phyloP scores from a whole-genome alignment of 1,140 invertebrate species.

The Rhynchophorus ferrugineus region DNA sequence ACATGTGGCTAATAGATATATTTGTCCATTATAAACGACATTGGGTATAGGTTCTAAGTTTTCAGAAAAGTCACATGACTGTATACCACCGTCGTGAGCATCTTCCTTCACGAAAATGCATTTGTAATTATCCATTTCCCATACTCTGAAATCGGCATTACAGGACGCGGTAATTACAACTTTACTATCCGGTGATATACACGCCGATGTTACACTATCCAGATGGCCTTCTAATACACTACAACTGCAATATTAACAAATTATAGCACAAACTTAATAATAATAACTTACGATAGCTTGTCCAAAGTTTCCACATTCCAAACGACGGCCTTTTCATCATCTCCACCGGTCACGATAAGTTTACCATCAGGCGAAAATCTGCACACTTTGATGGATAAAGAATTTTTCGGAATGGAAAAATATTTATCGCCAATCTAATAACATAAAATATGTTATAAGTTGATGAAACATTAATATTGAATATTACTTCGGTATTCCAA shows the following conservation, averaged over 20 bases:
- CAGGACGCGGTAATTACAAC: slow-evolving; percentile 57
- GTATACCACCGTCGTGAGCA: slow-evolving; percentile 65
- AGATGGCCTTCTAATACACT: slow-evolving; percentile 48
- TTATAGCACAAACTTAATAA: not conserved
- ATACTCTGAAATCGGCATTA: slow-evolving; percentile 56
- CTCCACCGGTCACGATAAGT: slow-evolving; percentile 59
- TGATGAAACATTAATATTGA: not conserved
- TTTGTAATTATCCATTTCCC: slow-evolving; percentile 41
- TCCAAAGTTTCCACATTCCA: slow-evolving; percentile 54
- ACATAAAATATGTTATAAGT: not conserved
- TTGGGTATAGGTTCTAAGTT: slow-evolving; percentile 40
- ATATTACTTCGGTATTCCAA: slow-evolving; percentile 53
- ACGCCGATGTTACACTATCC: slow-evolving; percentile 53
- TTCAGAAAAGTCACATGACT: slow-evolving; percentile 57
- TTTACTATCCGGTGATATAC: slow-evolving; percentile 57
- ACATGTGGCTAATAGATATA: slow-evolving; percentile 57
- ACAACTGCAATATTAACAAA: slow-evolving; percentile 2
- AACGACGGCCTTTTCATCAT: slow-evolving; percentile 62
- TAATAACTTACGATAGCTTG: slow-evolving; percentile 40
- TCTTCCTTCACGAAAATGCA: slow-evolving; percentile 42
- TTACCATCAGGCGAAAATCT: slow-evolving; percentile 58
- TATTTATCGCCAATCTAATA: slow-evolving; percentile 31
- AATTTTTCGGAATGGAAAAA: slow-evolving; percentile 33
- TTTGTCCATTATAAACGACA: slow-evolving; percentile 29
- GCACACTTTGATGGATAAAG: slow-evolving; percentile 44